These are phyloP conservation scores for Thymallus thymallus DNA, from an alignment of 2,113 vertebrate genomes.

Conservation along the genomic window DNA sequence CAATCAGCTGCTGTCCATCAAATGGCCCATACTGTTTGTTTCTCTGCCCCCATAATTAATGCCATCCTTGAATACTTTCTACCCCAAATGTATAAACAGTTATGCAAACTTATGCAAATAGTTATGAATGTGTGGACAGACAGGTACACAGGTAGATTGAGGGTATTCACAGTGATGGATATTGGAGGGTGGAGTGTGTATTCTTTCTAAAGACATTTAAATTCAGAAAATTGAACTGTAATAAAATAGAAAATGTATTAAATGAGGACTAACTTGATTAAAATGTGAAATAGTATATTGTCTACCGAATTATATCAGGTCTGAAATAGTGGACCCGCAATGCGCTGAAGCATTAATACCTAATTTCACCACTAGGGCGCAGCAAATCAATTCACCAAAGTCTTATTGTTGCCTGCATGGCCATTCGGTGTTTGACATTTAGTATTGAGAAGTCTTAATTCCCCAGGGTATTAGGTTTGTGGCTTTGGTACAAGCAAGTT, in stretches of 20 bases:
- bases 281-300: too few relatives aligned
- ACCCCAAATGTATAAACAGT: conserved; percentile 14
- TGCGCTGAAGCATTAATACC: conserved; percentile 8
- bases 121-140: background rate
- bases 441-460: conserved; percentile 49
- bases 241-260: background rate
- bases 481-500: conserved; percentile 38
- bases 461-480: conserved; percentile 31
- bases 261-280: background rate
- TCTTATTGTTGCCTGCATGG: conserved; percentile 12
- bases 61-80: conserved; percentile 9
- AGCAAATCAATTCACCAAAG: conserved; percentile 21
- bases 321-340: background rate
- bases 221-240: background rate
- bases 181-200: too few relatives aligned
- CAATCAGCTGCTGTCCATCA: conserved; percentile 46
- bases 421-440: conserved; percentile 45
- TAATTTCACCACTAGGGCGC: conserved; percentile 27
- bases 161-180: too few relatives aligned
- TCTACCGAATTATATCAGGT: background rate
- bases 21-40: background rate
- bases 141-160: too few relatives aligned
- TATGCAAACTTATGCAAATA: background rate
- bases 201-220: background rate
- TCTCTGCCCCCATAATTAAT: background rate